Conservation (phyloP, 1,140 invertebrate species). For the Drosophila parvula region DNA sequence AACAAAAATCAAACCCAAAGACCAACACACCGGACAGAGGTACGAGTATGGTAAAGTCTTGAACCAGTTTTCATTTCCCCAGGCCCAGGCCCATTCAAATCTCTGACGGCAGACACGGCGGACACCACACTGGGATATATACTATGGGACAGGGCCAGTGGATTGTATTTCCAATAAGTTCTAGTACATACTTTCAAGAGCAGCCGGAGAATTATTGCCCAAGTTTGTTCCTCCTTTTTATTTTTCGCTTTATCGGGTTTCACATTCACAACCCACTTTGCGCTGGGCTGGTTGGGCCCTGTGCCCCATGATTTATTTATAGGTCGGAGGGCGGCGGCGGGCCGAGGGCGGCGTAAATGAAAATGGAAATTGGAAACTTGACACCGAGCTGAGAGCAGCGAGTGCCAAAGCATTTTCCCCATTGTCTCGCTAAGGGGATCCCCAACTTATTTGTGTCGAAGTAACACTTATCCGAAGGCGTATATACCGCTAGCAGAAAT, state of each 20-base stretch:
- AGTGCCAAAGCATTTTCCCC: slow-evolving; percentile 54
- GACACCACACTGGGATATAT: slow-evolving; percentile 9
- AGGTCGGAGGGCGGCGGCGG: slow-evolving; percentile 17
- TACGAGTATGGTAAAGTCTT: slow-evolving; percentile 26
- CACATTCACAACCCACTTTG: slow-evolving; percentile 48
- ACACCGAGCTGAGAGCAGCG: slow-evolving; percentile 3
- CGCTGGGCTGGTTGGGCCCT: neutral
- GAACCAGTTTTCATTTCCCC: slow-evolving; percentile 25
- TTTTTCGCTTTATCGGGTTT: slow-evolving; percentile 42
- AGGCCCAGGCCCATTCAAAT: slow-evolving; percentile 31
- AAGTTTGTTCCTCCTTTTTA: slow-evolving; percentile 33
- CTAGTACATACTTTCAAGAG: slow-evolving; percentile 35
- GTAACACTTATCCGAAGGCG: neutral
- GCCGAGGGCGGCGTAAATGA: slow-evolving; percentile 27
- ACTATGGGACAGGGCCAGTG: slow-evolving; percentile 10
- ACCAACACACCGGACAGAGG: slow-evolving; percentile 27
- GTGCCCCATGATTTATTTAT: slow-evolving; percentile 56
- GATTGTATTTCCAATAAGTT: slow-evolving; percentile 48
- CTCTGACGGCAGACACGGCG: slow-evolving; percentile 20
- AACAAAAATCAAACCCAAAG: neutral
- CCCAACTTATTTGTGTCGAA: slow-evolving; percentile 12
- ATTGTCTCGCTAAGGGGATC: slow-evolving; percentile 17
- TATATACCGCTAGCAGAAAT: slow-evolving; percentile 4
- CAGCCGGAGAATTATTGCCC: slow-evolving; percentile 38
- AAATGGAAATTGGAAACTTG: slow-evolving; percentile 60